A percentile compares a stretch with the other conserved stretches of the same genome.
Evolutionary conservation across 2,797 vertebrate species (phyloP).

Genomic region (Chelidonichthys spinosus): DNA sequence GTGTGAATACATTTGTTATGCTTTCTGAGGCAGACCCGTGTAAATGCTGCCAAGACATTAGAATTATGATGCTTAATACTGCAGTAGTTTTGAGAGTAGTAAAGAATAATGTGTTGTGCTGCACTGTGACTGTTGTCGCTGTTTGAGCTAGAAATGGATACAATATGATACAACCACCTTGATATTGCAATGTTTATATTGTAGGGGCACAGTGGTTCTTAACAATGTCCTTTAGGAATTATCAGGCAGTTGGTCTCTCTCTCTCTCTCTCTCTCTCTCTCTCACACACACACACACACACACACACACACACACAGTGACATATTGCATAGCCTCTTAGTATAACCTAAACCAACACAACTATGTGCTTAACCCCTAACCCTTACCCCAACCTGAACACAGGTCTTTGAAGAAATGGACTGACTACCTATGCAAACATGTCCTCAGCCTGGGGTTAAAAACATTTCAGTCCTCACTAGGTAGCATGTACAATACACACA

Average conservation of each 20-base stretch:
- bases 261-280: too few species aligned
- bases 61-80: slow-evolving; percentile 26
- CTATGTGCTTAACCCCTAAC: background rate
- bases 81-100: slow-evolving; percentile 9
- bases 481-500: background rate
- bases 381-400: background rate
- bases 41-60: slow-evolving; percentile 15
- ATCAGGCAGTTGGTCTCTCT: background rate
- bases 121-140: slow-evolving; percentile 10
- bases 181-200: background rate
- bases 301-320: slow-evolving; percentile 1
- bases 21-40: slow-evolving; percentile 31
- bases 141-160: slow-evolving; percentile 1
- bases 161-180: slow-evolving; percentile 11
- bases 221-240: slow-evolving; percentile 36
- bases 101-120: slow-evolving; percentile 20
- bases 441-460: background rate
- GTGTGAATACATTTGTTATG: slow-evolving; percentile 31
- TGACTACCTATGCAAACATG: background rate
- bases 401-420: background rate
- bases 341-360: background rate
- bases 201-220: slow-evolving; percentile 14
- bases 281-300: slow-evolving; percentile 19
- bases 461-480: background rate
- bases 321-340: background rate